Base-by-base conservation (phyloP, 2,113 vertebrate genomes). In the Labrus mixtus region DNA sequence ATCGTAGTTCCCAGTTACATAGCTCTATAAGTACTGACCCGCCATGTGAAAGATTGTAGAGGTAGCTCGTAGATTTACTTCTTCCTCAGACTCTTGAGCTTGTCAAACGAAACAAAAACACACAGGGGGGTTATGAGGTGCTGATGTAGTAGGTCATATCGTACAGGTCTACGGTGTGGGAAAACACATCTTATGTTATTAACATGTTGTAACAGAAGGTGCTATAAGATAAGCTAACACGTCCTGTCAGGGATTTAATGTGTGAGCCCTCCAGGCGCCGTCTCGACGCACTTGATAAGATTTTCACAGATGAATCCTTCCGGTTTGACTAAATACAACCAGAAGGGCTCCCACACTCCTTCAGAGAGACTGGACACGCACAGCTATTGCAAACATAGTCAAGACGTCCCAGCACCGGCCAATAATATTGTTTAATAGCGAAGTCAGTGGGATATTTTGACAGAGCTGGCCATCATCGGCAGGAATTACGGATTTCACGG, bases 21-120 rank as follows among this genome's bases (percentile, higher is more conserved):
- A 41, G 20, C 8, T 11, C 5, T 39, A 41, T 68, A 37, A 23
- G 55, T 33, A 79, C 90, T 86, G 64, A 93, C 93, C 94, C 71
- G 89, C 90, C 94, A 94, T 94, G 53, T 66, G 64, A 70, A 25
- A 19, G 57, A 20, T 13, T 56, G 65, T 73, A 19, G 61, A 16
- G 75, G 50, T 54, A n/a, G 5, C 53, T 65, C 17, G n/a, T 54
- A 16, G 60, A 48, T 19, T 4, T 33, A 37, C 25, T 64, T 46
- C 43, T 20, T 53, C 58, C 45, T 68, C 19, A 54, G 65, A 58
- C 29, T 80, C 64, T 79, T 76, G 16, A 46, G 22, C 59, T 85
- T 85, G 68, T 37, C 16, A 68, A 16, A 70, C 6, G 3, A 41
- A 11, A 15, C 3, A 39, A 50, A 41, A 20, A 55, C 17, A 81